These are phyloP conservation scores for Trematomus loennbergii DNA, from an alignment of 2,113 vertebrate genomes.

Conservation along the genomic window DNA sequence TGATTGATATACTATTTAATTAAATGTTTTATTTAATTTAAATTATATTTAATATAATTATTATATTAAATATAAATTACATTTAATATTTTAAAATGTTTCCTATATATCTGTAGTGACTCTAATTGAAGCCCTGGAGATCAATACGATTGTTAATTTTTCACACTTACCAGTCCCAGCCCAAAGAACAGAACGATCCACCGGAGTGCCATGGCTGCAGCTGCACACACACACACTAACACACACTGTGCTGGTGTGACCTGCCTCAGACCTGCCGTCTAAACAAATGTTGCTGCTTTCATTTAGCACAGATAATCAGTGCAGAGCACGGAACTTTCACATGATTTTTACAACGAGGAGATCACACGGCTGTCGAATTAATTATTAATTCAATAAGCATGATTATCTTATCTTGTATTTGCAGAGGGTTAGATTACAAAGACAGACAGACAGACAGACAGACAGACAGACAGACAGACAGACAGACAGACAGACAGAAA, in stretches of 20 bases:
- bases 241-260: neutral
- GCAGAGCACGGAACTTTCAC: neutral
- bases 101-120: too few relatives aligned
- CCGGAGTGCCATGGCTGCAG: constrained; percentile 39
- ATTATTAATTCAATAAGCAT: constrained; percentile 21
- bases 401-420: constrained; percentile 4
- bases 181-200: constrained; percentile 30
- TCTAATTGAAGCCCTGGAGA: too few relatives aligned
- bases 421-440: neutral
- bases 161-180: constrained; percentile 39
- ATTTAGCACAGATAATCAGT: neutral
- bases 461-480: too few relatives aligned
- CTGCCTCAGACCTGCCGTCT: neutral
- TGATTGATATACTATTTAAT: too few relatives aligned
- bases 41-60: too few relatives aligned
- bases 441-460: too few relatives aligned
- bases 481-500: too few relatives aligned
- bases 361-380: constrained; percentile 3
- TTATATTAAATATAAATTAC: too few relatives aligned
- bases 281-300: neutral
- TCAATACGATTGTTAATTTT: neutral
- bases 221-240: neutral
- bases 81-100: too few relatives aligned
- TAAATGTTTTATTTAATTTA: too few relatives aligned
- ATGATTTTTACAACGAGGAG: constrained; percentile 1